Evolutionary conservation across 2,888 invertebrate species (phyloP).

Genomic region (Augochlorella aurata): DNA sequence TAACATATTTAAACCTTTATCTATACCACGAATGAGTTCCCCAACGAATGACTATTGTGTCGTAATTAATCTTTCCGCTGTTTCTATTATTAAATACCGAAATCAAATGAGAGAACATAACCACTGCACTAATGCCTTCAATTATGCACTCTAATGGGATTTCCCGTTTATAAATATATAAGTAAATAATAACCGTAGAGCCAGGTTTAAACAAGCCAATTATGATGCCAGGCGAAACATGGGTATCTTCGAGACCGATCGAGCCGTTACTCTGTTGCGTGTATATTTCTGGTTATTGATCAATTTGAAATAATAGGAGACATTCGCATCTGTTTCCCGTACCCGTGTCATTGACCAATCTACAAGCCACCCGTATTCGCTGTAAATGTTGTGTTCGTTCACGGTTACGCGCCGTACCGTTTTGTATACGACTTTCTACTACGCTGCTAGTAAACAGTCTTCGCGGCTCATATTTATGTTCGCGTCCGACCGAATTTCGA

Average conservation of each 20-base stretch:
- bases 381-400: neutral
- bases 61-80: too few relatives aligned
- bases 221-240: neutral
- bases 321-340: neutral
- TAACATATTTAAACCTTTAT: too few relatives aligned
- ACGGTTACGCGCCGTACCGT: neutral
- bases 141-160: too few relatives aligned
- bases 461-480: conserved; percentile 36
- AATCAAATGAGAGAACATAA: too few relatives aligned
- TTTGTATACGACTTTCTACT: conserved; percentile 31
- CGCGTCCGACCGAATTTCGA: conserved; percentile 45
- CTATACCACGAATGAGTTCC: too few relatives aligned
- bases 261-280: neutral
- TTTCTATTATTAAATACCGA: too few relatives aligned
- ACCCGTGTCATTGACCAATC: neutral
- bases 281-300: neutral
- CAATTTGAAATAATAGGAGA: neutral
- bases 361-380: neutral
- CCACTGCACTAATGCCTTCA: too few relatives aligned
- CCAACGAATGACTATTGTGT: too few relatives aligned
- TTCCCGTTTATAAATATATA: too few relatives aligned
- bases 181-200: too few relatives aligned
- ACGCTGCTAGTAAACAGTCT: conserved; percentile 41
- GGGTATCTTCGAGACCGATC: neutral
- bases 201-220: too few relatives aligned